Conservation (phyloP, 1,140 invertebrate species). For the Argopecten irradians region DNA sequence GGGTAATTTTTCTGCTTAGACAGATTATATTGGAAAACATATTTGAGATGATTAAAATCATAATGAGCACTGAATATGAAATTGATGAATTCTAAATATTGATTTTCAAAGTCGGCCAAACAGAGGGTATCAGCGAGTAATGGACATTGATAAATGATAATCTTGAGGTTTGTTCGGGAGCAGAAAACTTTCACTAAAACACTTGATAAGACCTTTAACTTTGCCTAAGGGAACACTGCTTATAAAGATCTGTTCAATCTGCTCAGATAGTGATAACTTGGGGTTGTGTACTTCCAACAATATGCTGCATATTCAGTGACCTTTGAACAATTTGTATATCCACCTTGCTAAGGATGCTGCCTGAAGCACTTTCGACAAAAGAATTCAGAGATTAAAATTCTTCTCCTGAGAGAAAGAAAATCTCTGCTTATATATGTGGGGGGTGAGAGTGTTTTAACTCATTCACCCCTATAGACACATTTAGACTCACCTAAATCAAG, state of each 20-base stretch:
- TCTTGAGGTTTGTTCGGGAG: background rate
- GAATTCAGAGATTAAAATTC: slow-evolving; percentile 8
- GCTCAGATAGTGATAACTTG: background rate
- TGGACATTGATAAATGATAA: background rate
- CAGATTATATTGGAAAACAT: too few relatives aligned
- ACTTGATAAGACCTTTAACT: background rate
- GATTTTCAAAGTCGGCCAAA: too few relatives aligned
- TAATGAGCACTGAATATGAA: too few relatives aligned
- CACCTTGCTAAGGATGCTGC: background rate
- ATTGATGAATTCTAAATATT: too few relatives aligned
- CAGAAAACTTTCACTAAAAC: background rate
- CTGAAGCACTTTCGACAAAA: background rate
- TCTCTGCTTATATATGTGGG: background rate
- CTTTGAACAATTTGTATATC: background rate
- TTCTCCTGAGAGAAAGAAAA: background rate
- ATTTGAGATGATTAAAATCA: too few relatives aligned
- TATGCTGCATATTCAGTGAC: too few relatives aligned
- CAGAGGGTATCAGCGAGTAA: too few relatives aligned
- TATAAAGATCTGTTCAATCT: too few relatives aligned
- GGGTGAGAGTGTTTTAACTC: background rate
- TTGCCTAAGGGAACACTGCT: background rate
- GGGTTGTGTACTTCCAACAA: background rate
- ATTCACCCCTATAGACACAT: too few relatives aligned
- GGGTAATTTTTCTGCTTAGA: too few relatives aligned
- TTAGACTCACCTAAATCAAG: too few relatives aligned